A percentile compares a stretch with the other conserved stretches of the same genome.
Evolutionary conservation across 2,797 vertebrate genomes (phyloP).

Genomic region (Takifugu rubripes): DNA sequence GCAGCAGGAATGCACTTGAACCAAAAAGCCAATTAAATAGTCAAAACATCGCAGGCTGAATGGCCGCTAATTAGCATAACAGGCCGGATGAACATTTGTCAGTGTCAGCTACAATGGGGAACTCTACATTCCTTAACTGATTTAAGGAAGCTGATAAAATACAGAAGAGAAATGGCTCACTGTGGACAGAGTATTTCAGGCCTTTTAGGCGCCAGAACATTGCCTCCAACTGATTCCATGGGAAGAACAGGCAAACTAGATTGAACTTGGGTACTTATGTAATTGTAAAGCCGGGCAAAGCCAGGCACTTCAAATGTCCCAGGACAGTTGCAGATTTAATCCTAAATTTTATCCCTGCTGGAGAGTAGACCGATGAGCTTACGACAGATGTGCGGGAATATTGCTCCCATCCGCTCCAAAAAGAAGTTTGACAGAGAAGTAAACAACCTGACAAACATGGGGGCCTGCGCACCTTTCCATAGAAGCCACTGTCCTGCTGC

Average conservation of each 20-base stretch:
- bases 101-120: conserved; percentile 7
- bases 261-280: conserved; percentile 21
- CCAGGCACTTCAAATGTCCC: conserved; percentile 18
- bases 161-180: background rate
- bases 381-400: conserved; percentile 9
- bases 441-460: background rate
- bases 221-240: conserved; percentile 11
- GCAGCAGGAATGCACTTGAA: conserved; percentile 20
- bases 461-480: conserved; percentile 78
- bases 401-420: conserved; percentile 15
- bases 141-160: background rate
- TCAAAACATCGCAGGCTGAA: conserved; percentile 28
- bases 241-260: conserved; percentile 40
- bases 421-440: conserved; percentile 1
- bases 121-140: conserved; percentile 4
- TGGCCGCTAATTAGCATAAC: conserved; percentile 33
- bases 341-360: conserved; percentile 13
- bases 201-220: conserved; percentile 7
- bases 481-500: conserved; percentile 84
- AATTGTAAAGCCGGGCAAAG: conserved; percentile 25
- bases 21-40: conserved; percentile 22
- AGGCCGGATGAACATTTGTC: conserved; percentile 9
- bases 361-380: conserved; percentile 19
- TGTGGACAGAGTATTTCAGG: background rate
- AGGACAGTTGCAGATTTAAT: conserved; percentile 34